Conservation (phyloP, 2,888 invertebrate genomes). For the Ectemnius continuus region DNA sequence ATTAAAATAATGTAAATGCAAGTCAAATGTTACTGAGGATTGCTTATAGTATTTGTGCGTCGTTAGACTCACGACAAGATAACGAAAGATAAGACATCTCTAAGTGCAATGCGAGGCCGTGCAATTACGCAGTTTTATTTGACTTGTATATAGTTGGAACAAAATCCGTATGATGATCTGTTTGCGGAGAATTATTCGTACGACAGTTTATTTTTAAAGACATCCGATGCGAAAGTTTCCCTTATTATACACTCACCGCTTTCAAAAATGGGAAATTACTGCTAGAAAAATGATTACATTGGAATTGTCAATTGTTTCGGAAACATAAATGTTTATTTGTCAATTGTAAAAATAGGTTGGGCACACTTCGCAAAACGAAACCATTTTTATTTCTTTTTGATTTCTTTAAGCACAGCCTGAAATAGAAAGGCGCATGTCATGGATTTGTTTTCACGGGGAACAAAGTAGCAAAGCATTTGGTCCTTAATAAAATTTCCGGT, state of each 20-base stretch:
- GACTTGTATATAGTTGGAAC: slow-evolving; percentile 32
- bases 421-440: slow-evolving; percentile 58
- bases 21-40: slow-evolving; percentile 25
- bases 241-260: slow-evolving; percentile 19
- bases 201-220: slow-evolving; percentile 42
- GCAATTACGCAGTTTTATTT: slow-evolving; percentile 23
- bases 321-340: slow-evolving; percentile 48
- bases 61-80: neutral
- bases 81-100: neutral
- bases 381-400: slow-evolving; percentile 53
- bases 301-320: slow-evolving; percentile 33
- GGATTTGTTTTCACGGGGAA: slow-evolving; percentile 57
- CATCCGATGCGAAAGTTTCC: slow-evolving; percentile 32
- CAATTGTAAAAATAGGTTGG: slow-evolving; percentile 64
- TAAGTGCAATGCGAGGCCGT: slow-evolving; percentile 9
- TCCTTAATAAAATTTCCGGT: slow-evolving; percentile 65
- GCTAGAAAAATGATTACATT: slow-evolving; percentile 24
- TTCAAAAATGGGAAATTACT: slow-evolving; percentile 20
- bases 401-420: slow-evolving; percentile 53
- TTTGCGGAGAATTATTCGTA: slow-evolving; percentile 39
- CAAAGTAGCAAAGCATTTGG: slow-evolving; percentile 50
- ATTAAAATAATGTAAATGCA: slow-evolving; percentile 42
- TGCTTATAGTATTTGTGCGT: slow-evolving; percentile 18
- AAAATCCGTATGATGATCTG: slow-evolving; percentile 34
- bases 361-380: slow-evolving; percentile 42